Base-by-base conservation (phyloP, 2,888 invertebrate genomes). In the Agrilus cyanescens region DNA sequence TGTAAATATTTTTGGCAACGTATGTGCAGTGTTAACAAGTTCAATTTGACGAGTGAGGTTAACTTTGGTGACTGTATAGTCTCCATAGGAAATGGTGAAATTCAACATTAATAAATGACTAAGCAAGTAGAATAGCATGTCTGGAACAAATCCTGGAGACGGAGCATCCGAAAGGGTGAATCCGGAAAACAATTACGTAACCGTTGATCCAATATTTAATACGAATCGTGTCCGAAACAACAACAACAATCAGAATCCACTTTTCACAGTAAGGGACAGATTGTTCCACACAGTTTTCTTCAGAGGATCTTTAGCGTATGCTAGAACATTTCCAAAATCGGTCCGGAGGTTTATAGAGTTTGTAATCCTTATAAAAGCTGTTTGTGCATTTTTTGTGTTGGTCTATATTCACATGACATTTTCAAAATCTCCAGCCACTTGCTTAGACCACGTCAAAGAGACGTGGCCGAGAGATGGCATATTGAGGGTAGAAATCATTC, bases 381-480 rank as follows among this genome's bases (percentile, higher is more conserved):
- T 90, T 51, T 61, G 81, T 41, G 88, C 93, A 41, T 85, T 98
- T 67, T 86, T 88, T 60, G 84, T 93, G 38, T 73, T 97, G 56
- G 83, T 88, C 37, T 97, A 97, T 65, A 91, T 98, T 59, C 98
- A 98, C 62, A 79, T 90, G 62, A 85, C 87, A 48, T 95, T 96
- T 67, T 89, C 93, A 36, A 80, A 88, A 58, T 80, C 89, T 47
- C 94, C 96, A 6, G 87, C 90, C 41, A 90, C 90, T 55, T 98
- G 98, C 65, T 73, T 98, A 54, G 82, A 89, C 61, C 82, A 88
- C 63, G 80, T 94, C 29, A 80, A 84, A 60, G 78, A 84, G 51
- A 79, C 83, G 10, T 98, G 97, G 97, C 96, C 97, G 0, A 73
- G 90, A 47, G 89, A 94, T 66, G 97, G 97, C 4, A 90, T 98